Base-by-base conservation (phyloP, 2,888 invertebrate genomes). In the Chrysolina americana region DNA sequence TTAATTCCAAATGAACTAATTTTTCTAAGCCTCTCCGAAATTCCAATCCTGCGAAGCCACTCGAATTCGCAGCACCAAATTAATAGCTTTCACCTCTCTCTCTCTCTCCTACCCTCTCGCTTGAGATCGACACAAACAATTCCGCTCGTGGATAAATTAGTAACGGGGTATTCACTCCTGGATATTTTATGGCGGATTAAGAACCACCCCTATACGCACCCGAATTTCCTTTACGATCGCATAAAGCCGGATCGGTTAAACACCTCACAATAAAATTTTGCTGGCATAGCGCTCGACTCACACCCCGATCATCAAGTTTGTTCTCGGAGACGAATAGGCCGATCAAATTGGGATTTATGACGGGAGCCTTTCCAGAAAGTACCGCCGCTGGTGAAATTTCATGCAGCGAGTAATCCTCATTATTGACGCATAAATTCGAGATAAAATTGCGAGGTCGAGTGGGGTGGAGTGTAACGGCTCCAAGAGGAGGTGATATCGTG, bases 241-340 rank as follows among this genome's bases (percentile, higher is more conserved):
- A 75, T 80, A 81, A 81, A 81, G 78, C 68, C 69, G 68, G 72
- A 76, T 71, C 73, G 79, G 76, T 80, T 80, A 79, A 81, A 81
- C 78, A 78, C 77, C 78, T 79, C 71, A 74, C 78, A 78, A 77
- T 77, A 78, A 77, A 77, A 75, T 68, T 47, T 41, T 44, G 41
- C 53, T 19, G 53, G 21, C 36, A 36, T 8, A 8, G 44, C 19
- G n/a, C 59, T 59, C 59, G 28, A 36, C 59, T 59, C 28, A 36
- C 65, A 50, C 68, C 70, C 75, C 76, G 76, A 64, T 44, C 41
- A 48, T 69, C 50, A 15, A 66, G 36, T 50, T 28, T 50, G 66
- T 66, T 28, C 36, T 1, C n/a, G 50, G 36, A 36, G 66, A 17
- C 23, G 23, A 48, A 66, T 66, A 17, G 66, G 21, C 48, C 36